phyloP scores from a whole-genome alignment of 1,140 invertebrate species.

The Diprion similis region DNA sequence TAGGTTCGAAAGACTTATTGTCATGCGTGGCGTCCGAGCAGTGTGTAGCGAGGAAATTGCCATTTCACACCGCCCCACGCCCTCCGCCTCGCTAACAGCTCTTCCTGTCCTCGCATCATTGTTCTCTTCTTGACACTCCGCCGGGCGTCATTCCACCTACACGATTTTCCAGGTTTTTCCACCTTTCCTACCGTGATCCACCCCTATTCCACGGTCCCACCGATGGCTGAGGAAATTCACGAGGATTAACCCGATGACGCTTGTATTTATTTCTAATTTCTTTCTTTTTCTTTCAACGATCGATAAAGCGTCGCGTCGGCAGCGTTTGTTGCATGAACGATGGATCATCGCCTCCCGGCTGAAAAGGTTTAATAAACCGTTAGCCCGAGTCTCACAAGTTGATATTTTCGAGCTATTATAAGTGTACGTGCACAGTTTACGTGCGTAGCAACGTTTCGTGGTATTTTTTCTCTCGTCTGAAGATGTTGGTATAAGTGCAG shows the following conservation, averaged over 20 bases:
- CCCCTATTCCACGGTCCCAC: not conserved
- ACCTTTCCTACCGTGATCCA: constrained; percentile 2
- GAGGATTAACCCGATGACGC: not conserved
- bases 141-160: not conserved
- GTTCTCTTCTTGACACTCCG: not conserved
- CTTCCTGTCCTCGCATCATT: constrained; percentile 12
- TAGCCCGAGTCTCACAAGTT: not conserved
- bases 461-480: not conserved
- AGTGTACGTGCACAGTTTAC: not conserved
- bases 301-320: not conserved
- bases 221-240: not conserved
- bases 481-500: not conserved
- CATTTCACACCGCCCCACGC: constrained; percentile 20
- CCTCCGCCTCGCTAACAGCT: constrained; percentile 25
- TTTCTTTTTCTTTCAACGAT: not conserved
- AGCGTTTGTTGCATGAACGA: not conserved
- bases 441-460: not conserved
- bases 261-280: not conserved
- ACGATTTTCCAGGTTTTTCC: not conserved
- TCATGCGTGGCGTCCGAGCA: constrained; percentile 20
- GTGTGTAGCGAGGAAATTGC: constrained; percentile 23
- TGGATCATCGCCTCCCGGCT: not conserved
- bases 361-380: constrained; percentile 3
- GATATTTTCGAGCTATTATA: not conserved
- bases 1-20: constrained; percentile 30